Evolutionary conservation across 2,113 vertebrate genomes (phyloP).

Genomic region (Damaliscus lunatus): DNA sequence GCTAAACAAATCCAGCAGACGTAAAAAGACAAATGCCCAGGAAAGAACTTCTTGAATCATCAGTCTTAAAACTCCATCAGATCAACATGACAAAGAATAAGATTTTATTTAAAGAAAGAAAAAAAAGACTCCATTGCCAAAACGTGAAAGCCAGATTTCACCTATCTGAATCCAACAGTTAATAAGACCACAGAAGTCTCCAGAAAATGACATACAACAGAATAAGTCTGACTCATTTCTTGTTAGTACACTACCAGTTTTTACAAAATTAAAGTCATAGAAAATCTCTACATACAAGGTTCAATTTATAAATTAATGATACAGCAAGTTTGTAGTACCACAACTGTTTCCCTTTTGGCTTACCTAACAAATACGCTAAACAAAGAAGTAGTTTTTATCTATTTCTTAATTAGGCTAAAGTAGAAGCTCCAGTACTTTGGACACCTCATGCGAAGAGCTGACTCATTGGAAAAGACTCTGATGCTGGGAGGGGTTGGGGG

Average conservation of each 20-base stretch:
- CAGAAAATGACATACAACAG: neutral
- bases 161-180: neutral
- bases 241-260: neutral
- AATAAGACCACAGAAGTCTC: neutral
- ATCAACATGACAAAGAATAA: neutral
- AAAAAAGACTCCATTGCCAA: neutral
- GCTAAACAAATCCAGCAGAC: neutral
- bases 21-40: neutral
- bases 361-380: neutral
- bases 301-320: neutral
- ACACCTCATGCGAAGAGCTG: no score
- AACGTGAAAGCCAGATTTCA: slow-evolving; percentile 18
- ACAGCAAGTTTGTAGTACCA: neutral
- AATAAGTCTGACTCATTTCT: neutral
- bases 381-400: neutral
- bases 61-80: neutral
- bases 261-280: neutral
- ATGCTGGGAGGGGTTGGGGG: no score
- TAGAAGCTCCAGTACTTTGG: no score
- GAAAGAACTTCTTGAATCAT: neutral
- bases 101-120: slow-evolving; percentile 42
- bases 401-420: neutral
- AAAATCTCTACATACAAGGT: neutral
- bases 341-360: neutral
- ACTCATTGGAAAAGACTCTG: no score